Percentiles rank a stretch among this genome's conserved stretches.
Conservation (phyloP, 2,888 invertebrate genomes). For the Drosophila cognata region DNA sequence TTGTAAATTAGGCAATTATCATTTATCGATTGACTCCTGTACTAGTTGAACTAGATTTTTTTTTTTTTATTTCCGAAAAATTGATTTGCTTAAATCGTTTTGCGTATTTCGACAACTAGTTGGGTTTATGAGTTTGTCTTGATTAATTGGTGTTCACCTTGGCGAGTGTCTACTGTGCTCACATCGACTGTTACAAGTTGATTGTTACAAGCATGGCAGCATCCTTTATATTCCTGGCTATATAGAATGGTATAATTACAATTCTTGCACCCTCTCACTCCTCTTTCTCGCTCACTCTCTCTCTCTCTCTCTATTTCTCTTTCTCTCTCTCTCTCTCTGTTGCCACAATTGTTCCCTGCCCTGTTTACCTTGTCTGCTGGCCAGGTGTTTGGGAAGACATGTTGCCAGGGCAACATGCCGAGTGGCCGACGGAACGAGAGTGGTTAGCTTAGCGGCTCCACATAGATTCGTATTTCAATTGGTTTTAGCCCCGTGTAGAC, state of each 20-base stretch:
- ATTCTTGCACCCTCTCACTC: neutral
- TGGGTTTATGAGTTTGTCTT: neutral
- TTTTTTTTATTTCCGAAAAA: neutral
- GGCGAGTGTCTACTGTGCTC: neutral
- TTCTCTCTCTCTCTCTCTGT: neutral
- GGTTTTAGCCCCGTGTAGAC: neutral
- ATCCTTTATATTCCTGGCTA: neutral
- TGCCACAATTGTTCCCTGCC: neutral
- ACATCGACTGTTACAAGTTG: neutral
- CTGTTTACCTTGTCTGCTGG: constrained; percentile 2
- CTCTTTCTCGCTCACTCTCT: neutral
- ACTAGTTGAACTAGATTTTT: neutral
- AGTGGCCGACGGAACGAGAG: constrained; percentile 10
- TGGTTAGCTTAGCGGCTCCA: constrained; percentile 9
- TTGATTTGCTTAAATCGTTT: neutral
- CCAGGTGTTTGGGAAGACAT: constrained; percentile 41
- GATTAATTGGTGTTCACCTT: neutral
- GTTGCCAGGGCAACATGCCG: constrained; percentile 42
- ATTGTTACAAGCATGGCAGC: neutral
- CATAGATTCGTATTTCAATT: constrained; percentile 25
- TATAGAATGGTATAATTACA: neutral
- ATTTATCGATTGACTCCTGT: neutral
- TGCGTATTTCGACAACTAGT: neutral
- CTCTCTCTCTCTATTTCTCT: neutral
- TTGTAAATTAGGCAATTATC: neutral